A percentile compares a stretch with the other conserved stretches of the same genome.
phyloP scores from a whole-genome alignment of 2,888 invertebrate species.

The Aporophyla nigra region DNA sequence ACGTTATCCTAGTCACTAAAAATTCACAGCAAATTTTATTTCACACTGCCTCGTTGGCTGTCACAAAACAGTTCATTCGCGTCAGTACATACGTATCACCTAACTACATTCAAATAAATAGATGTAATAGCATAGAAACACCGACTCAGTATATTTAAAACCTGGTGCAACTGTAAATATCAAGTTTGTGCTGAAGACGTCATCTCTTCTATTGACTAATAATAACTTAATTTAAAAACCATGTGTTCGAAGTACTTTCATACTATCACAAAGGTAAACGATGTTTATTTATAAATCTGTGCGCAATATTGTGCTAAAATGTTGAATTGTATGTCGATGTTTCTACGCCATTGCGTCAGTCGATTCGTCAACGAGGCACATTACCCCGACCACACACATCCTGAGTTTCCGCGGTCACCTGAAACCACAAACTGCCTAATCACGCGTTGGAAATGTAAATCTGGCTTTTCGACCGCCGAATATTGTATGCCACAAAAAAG shows the following conservation, averaged over 20 bases:
- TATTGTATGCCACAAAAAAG: not conserved
- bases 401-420: constrained; percentile 22
- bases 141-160: not conserved
- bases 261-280: not conserved
- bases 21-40: constrained; percentile 16
- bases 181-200: constrained; percentile 21
- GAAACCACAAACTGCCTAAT: constrained; percentile 25
- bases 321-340: constrained; percentile 10
- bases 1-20: constrained; percentile 8
- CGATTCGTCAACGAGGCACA: constrained; percentile 48
- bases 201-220: not conserved
- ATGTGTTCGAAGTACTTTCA: not conserved
- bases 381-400: constrained; percentile 44
- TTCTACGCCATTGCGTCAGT: constrained; percentile 35
- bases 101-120: constrained; percentile 21
- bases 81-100: constrained; percentile 3
- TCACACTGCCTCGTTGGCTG: constrained; percentile 38
- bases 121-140: constrained; percentile 20
- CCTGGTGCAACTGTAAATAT: not conserved
- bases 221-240: not conserved
- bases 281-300: constrained; percentile 14
- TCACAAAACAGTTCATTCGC: constrained; percentile 6
- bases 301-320: constrained; percentile 21
- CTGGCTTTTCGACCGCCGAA: constrained; percentile 17
- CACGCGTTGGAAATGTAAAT: constrained; percentile 28